Conservation (phyloP, 2,113 vertebrate genomes). For the Galeopterus variegatus region DNA sequence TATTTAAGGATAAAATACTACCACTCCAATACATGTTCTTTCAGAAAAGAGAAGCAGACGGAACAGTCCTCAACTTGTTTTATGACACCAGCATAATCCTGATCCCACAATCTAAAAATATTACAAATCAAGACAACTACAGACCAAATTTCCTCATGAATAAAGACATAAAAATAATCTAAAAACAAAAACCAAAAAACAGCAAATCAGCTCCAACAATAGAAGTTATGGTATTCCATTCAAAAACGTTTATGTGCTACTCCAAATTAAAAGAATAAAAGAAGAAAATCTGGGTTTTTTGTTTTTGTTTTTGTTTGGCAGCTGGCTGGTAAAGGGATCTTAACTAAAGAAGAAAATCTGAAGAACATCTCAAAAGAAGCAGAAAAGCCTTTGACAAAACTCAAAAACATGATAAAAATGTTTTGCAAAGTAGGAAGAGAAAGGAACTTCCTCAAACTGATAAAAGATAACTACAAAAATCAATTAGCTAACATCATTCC, state of each 20-base stretch:
- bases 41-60: background rate
- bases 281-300: no score
- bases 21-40: background rate
- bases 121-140: background rate
- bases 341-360: background rate
- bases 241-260: background rate
- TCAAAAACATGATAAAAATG: constrained; percentile 17
- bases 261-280: constrained; percentile 11
- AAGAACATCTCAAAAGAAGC: background rate
- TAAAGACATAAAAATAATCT: background rate
- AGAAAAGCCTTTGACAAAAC: constrained; percentile 27
- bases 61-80: background rate
- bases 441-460: background rate
- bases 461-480: background rate
- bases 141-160: background rate
- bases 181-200: background rate
- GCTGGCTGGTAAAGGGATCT: no score
- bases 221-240: background rate
- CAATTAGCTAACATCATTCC: background rate
- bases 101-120: background rate
- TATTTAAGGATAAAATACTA: background rate
- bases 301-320: no score
- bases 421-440: background rate
- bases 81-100: background rate
- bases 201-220: background rate